Conservation (phyloP, 2,797 vertebrate genomes). For the Aldrovandia affinis region DNA sequence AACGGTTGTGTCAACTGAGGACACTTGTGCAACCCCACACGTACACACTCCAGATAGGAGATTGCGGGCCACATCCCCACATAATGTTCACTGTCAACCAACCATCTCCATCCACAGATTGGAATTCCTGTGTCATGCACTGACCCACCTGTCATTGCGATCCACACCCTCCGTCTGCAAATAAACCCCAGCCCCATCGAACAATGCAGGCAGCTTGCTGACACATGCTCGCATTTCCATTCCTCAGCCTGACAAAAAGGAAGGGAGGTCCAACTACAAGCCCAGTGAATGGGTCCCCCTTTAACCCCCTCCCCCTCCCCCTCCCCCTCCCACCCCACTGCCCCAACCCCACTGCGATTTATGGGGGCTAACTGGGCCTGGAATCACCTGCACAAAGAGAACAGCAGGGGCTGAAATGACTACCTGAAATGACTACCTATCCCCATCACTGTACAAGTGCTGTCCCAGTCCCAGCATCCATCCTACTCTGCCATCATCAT, state of each 20-base stretch:
- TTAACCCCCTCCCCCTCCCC: neutral
- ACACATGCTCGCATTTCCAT: neutral
- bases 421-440: neutral
- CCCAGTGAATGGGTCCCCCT: neutral
- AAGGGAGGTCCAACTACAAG: neutral
- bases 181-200: neutral
- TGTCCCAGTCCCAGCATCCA: neutral
- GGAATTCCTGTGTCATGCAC: no score
- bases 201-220: constrained; percentile 5
- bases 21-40: no score
- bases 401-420: neutral
- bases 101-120: no score
- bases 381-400: neutral
- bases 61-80: no score
- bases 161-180: neutral
- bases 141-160: neutral
- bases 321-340: neutral
- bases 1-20: no score
- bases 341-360: neutral
- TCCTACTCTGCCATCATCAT: no score
- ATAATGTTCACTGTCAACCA: no score
- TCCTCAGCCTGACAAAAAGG: constrained; percentile 18
- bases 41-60: no score
- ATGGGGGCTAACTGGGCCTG: neutral
- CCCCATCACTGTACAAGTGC: neutral